A percentile compares a stretch with the other conserved stretches of the same genome.
These are phyloP conservation scores for Erebia aethiops DNA, from an alignment of 2,888 invertebrate species.

Conservation along the genomic window DNA sequence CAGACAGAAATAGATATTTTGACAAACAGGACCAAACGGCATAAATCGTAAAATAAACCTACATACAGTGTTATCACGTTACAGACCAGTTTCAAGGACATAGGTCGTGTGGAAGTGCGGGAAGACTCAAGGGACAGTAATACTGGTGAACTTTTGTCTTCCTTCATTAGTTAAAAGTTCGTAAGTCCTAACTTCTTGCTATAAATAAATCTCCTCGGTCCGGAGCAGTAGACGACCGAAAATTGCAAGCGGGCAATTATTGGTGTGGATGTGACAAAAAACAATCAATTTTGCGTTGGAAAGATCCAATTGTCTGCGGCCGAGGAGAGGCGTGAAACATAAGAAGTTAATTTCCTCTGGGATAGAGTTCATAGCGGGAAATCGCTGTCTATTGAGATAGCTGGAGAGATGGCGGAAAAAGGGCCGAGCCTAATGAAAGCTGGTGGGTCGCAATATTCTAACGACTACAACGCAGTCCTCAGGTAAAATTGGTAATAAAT, in stretches of 20 bases:
- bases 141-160: too few species aligned
- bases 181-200: background rate
- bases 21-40: background rate
- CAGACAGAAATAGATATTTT: background rate
- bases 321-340: conserved; percentile 62
- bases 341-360: conserved; percentile 75
- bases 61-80: too few species aligned
- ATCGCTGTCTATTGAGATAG: conserved; percentile 54
- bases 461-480: too few species aligned
- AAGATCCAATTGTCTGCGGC: conserved; percentile 66
- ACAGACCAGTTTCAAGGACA: too few species aligned
- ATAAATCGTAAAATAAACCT: background rate
- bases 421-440: background rate
- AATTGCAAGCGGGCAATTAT: conserved; percentile 60
- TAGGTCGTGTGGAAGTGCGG: too few species aligned
- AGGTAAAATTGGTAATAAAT: too few species aligned
- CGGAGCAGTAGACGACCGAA: conserved; percentile 46
- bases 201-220: background rate
- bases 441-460: too few species aligned
- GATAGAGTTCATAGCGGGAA: conserved; percentile 61
- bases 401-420: background rate
- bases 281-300: conserved; percentile 64
- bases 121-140: too few species aligned
- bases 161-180: too few species aligned
- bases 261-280: conserved; percentile 53